phyloP scores from a whole-genome alignment of 2,797 vertebrate genomes.

The Pempheris klunzingeri region DNA sequence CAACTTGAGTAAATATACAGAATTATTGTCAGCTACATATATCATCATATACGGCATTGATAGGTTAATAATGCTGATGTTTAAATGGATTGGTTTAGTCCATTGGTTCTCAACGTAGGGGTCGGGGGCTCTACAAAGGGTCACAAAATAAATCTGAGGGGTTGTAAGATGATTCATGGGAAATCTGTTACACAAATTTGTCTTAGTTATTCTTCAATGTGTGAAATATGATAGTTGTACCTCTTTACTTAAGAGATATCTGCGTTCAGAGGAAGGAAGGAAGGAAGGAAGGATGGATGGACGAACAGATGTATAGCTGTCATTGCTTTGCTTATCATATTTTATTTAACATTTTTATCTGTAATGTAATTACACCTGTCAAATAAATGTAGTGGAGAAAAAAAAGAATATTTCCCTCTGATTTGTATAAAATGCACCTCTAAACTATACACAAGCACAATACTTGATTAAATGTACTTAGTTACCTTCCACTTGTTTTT shows the following conservation, averaged over 20 bases:
- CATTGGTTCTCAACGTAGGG: not conserved
- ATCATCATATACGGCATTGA: not conserved
- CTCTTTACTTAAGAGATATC: no score
- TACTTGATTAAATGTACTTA: no score
- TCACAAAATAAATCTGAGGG: not conserved
- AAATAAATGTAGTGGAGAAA: not conserved
- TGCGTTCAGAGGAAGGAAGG: no score
- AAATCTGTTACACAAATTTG: constrained; percentile 12
- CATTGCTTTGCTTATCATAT: no score
- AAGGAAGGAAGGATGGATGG: no score
- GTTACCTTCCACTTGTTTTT: no score
- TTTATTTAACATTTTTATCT: not conserved
- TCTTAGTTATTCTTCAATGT: no score
- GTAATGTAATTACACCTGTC: not conserved
- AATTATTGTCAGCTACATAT: no score
- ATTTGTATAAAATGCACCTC: no score
- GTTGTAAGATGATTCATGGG: not conserved
- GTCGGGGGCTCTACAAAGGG: not conserved
- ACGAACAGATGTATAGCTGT: no score
- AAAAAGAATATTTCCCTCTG: not conserved
- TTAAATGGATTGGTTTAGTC: not conserved
- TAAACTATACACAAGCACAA: no score
- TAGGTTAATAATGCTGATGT: not conserved
- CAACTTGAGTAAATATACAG: no score
- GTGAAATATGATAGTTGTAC: not conserved